Evolutionary conservation across 2,888 invertebrate genomes (phyloP), one percentile per base, ranked within the genome.

Genomic region (Troides aeacus): DNA sequence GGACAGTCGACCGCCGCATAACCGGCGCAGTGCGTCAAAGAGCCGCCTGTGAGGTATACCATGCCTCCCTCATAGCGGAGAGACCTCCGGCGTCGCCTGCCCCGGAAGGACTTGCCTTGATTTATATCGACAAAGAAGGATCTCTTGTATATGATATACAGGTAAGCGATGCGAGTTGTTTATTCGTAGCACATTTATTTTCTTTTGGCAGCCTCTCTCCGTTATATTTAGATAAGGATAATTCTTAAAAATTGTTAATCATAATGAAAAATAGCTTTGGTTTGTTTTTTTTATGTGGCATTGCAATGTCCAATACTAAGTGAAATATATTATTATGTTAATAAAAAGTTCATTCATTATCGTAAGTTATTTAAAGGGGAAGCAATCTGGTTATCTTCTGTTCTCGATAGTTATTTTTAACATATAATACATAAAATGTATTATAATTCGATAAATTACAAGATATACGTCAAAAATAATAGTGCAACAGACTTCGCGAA

Each of bases 1-100:
- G 94, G 42, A 94, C 95, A 74, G 95, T 96, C 0, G 93, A 94
- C 63, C 84, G 96, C 61, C 93, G 94, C 72, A 93, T 97, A 63
- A 94, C 94, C 24, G 97, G 97, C 0, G 90, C 90, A 64, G 95
- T 97, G 1, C 93, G 95, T 36, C 96, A 97, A 18, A 94, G 96
- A 76, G 95, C 95, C 0, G 94, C 95, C 0, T 97, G 97, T 79
- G 97, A 97, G 84, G 90, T 97, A 68, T 97, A 96, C 83, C 96
- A 97, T 80, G 94, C 96, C 0, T 93, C 96, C 0, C 81, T 96
- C 58, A 88, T 95, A 1, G 93, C 94, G 0, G 90, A 94, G 80
- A 86, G 91, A 71, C 78, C 87, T 76, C 93, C 84, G 50, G 92
- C 82, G 68, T 84, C 86, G 73, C 90, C 79, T 72, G 92, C 83